Conservation (phyloP, 2,113 vertebrate genomes). For the Malaclemys terrapin region DNA sequence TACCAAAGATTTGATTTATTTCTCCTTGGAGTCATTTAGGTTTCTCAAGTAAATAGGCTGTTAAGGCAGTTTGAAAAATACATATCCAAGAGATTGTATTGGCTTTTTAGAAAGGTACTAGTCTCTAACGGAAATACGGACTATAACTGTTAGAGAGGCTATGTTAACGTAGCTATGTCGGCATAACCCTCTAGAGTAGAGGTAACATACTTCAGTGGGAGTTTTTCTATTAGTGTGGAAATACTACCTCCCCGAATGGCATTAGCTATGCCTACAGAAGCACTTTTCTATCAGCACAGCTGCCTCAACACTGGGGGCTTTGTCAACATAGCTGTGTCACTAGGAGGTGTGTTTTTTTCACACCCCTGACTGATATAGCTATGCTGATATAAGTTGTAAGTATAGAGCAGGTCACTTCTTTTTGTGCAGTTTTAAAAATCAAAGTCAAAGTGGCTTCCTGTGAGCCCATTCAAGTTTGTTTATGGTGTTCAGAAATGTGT, state of each 20-base stretch:
- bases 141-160: background rate
- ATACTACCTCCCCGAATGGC: background rate
- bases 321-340: background rate
- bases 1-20: background rate
- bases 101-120: background rate
- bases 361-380: background rate
- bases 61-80: background rate
- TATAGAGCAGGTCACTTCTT: background rate
- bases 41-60: background rate
- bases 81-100: background rate
- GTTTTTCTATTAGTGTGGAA: background rate
- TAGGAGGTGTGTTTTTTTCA: too few relatives aligned
- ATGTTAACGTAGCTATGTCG: background rate
- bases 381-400: background rate
- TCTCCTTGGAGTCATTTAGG: background rate
- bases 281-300: background rate
- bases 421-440: slow-evolving; percentile 21
- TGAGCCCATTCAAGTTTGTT: slow-evolving; percentile 24
- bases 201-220: background rate
- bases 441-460: background rate
- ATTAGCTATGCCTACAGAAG: background rate
- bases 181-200: background rate
- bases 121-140: background rate
- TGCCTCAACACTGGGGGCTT: background rate
- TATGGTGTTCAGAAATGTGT: background rate